A percentile compares a stretch with the other conserved stretches of the same genome.
Conservation (phyloP, 2,888 invertebrate species). For the Epinotia bilunana region DNA sequence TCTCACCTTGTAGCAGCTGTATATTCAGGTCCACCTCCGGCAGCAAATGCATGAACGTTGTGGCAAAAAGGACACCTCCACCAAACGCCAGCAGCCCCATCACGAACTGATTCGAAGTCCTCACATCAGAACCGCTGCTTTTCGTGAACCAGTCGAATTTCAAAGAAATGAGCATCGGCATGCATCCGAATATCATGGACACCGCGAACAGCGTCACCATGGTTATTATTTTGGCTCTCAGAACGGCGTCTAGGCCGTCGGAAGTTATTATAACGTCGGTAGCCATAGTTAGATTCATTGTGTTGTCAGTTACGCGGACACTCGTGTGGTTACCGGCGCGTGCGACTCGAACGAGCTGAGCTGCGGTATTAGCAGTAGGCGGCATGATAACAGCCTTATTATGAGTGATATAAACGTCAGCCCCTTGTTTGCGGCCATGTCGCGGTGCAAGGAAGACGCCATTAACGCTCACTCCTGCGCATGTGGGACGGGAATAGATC, state of each 20-base stretch:
- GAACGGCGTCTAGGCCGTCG: slow-evolving; percentile 69
- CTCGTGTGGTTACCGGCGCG: slow-evolving; percentile 46
- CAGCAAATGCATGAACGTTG: slow-evolving; percentile 91
- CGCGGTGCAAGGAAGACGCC: slow-evolving; percentile 47
- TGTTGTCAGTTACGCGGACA: slow-evolving; percentile 49
- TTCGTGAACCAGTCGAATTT: slow-evolving; percentile 86
- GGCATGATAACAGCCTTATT: slow-evolving; percentile 74
- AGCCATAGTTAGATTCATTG: slow-evolving; percentile 53
- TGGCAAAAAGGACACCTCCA: slow-evolving; percentile 92
- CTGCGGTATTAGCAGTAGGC: slow-evolving; percentile 63
- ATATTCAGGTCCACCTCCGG: slow-evolving; percentile 91
- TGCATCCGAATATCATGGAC: slow-evolving; percentile 90
- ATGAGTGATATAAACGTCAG: slow-evolving; percentile 75
- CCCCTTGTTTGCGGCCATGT: slow-evolving; percentile 59
- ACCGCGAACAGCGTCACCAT: slow-evolving; percentile 90
- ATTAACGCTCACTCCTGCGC: slow-evolving; percentile 15
- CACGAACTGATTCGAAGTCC: slow-evolving; percentile 81
- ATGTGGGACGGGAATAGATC: slow-evolving; percentile 28
- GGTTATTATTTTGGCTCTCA: slow-evolving; percentile 90
- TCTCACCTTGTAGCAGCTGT: slow-evolving; percentile 83
- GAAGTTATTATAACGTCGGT: slow-evolving; percentile 44
- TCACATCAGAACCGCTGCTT: slow-evolving; percentile 71
- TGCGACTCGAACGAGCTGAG: slow-evolving; percentile 66
- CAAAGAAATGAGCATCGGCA: slow-evolving; percentile 89
- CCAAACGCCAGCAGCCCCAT: slow-evolving; percentile 90